These are phyloP conservation scores for Galleria mellonella DNA, from an alignment of 1,140 invertebrate genomes.

Conservation along the genomic window DNA sequence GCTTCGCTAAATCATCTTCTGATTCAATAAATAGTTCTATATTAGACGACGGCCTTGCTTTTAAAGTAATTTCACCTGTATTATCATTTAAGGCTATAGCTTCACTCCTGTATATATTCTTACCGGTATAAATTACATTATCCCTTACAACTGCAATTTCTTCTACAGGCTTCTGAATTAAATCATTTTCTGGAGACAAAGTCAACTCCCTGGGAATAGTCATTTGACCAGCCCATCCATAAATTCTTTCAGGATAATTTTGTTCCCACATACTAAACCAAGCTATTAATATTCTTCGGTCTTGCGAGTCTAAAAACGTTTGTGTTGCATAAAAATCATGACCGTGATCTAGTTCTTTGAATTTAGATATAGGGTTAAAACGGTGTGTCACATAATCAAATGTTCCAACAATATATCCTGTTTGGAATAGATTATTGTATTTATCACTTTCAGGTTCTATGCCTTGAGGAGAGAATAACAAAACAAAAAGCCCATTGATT, in stretches of 20 bases:
- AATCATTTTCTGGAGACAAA: constrained; percentile 18
- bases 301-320: constrained; percentile 30
- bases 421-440: constrained; percentile 59
- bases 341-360: constrained; percentile 56
- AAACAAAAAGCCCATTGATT: constrained; percentile 38
- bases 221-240: constrained; percentile 52
- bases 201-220: constrained; percentile 41
- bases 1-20: constrained; percentile 7
- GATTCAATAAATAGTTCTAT: constrained; percentile 32
- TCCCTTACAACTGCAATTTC: constrained; percentile 21
- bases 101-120: constrained; percentile 12
- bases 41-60: constrained; percentile 13
- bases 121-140: constrained; percentile 10
- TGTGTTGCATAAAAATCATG: constrained; percentile 67
- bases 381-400: constrained; percentile 41
- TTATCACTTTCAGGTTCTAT: constrained; percentile 45
- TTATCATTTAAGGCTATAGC: constrained; percentile 27
- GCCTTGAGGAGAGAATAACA: constrained; percentile 64
- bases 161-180: constrained; percentile 42
- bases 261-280: constrained; percentile 65
- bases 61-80: constrained; percentile 29
- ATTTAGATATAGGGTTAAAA: constrained; percentile 37
- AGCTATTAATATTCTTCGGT: constrained; percentile 41
- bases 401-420: constrained; percentile 49
- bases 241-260: constrained; percentile 38